Evolutionary conservation across 2,888 invertebrate species (phyloP).

Genomic region (Watsonalla cultraria): DNA sequence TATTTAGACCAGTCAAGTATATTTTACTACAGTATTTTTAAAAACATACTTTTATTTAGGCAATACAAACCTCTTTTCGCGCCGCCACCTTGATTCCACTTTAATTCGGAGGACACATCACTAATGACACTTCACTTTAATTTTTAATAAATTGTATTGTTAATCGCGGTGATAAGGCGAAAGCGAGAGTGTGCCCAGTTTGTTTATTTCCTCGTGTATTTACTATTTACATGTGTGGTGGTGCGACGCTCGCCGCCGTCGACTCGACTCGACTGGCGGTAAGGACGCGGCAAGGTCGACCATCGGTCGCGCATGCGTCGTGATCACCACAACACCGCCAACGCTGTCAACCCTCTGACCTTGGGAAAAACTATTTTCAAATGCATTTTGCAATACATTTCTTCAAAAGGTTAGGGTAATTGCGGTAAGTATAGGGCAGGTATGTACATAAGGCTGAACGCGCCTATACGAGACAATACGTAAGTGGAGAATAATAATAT

Average conservation of each 20-base stretch:
- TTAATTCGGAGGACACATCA: constrained; percentile 34
- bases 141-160: constrained; percentile 9
- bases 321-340: constrained; percentile 30
- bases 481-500: no score
- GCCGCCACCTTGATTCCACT: constrained; percentile 24
- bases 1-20: no score
- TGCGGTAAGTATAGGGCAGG: no score
- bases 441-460: no score
- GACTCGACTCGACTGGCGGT: constrained; percentile 39
- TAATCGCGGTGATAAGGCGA: constrained; percentile 21
- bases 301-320: constrained; percentile 62
- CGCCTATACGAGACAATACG: no score
- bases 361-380: constrained; percentile 28
- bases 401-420: neutral
- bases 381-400: neutral
- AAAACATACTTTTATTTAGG: neutral
- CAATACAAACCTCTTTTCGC: constrained; percentile 36
- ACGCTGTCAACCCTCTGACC: constrained; percentile 45
- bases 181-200: constrained; percentile 42
- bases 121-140: constrained; percentile 37
- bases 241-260: constrained; percentile 62
- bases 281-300: constrained; percentile 72
- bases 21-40: neutral
- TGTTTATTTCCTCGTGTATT: constrained; percentile 30
- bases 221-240: constrained; percentile 54